Base-by-base conservation (phyloP, 2,797 vertebrate genomes). In the Lithobates sylvaticus region DNA sequence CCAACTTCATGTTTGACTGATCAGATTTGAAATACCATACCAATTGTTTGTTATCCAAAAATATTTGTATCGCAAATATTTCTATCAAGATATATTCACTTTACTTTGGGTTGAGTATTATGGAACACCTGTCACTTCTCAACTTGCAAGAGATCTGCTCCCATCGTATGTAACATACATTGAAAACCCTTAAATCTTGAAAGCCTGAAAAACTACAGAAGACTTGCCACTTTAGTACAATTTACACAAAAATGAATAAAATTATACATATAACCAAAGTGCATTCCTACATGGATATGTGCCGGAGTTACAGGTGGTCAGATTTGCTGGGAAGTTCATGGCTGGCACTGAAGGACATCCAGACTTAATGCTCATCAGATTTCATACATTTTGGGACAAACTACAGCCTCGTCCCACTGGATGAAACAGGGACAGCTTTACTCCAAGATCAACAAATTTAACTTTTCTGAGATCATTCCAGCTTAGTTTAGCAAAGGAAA, bases 371-470 rank as follows among this genome's bases (percentile, higher is more conserved):
- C 90, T 90, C 88, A 90, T 91, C 91, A 79, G 6, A 90, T 92
- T 92, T 92, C 88, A 84, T 92, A 90, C 90, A 91, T 92, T 93
- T 67, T 73, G 88, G 91, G 90, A 94, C 90, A 94, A 93, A 91
- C 90, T 91, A 90, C 87, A 91, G 90, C 90, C 91, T 90, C 88
- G 88, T 92, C 89, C 91, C 90, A 88, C 93, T 6, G 76, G 89
- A 82, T 88, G 91, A 90, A 93, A 89, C 67, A 89, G 89, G 89
- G 87, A 91, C 73, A 68, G 23, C 0, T 23, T 91, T 91, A 91
- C 12, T 93, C 93, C 93, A 94, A 94, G 80, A 94, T 90, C 90
- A 95, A 93, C 92, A 94, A 84, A 83, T 89, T 89, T 86, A 88
- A 88, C 84, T 92, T 91, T 92, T 92, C 92, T 90, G 91, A 93